Evolutionary conservation across 2,797 vertebrate species (phyloP).

Genomic region (Syngnathus acus): DNA sequence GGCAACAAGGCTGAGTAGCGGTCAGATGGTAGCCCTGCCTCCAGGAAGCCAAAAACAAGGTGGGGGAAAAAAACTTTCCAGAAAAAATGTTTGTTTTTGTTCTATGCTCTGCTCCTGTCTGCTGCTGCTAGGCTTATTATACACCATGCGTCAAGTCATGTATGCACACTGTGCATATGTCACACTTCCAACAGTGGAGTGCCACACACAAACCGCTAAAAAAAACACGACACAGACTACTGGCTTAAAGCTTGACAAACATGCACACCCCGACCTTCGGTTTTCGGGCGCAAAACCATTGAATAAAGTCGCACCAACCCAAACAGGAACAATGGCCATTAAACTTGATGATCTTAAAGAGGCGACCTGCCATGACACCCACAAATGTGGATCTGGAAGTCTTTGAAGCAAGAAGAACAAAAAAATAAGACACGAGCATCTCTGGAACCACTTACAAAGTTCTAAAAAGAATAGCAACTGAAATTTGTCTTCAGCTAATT

Average conservation of each 20-base stretch:
- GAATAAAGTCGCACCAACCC: background rate
- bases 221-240: conserved; percentile 32
- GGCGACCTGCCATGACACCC: background rate
- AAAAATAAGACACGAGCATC: conserved; percentile 8
- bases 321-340: conserved; percentile 28
- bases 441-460: conserved; percentile 19
- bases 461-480: conserved; percentile 20
- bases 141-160: conserved; percentile 68
- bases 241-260: conserved; percentile 16
- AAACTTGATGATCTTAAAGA: conserved; percentile 19
- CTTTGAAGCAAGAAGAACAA: conserved; percentile 17
- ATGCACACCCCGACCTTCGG: conserved; percentile 1
- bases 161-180: conserved; percentile 92
- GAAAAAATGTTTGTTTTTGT: conserved; percentile 17
- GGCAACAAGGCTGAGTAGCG: conserved; percentile 75
- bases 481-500: conserved; percentile 25
- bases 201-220: conserved; percentile 48
- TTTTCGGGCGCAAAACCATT: background rate
- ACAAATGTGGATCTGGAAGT: background rate
- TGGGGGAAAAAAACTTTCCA: conserved; percentile 38
- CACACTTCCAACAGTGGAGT: conserved; percentile 63
- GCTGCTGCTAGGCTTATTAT: conserved; percentile 42
- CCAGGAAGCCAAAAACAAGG: conserved; percentile 38
- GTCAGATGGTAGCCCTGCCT: conserved; percentile 31
- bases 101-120: conserved; percentile 18